phyloP scores from a whole-genome alignment of 2,797 vertebrate genomes.

The Myioborus melanocephalus region DNA sequence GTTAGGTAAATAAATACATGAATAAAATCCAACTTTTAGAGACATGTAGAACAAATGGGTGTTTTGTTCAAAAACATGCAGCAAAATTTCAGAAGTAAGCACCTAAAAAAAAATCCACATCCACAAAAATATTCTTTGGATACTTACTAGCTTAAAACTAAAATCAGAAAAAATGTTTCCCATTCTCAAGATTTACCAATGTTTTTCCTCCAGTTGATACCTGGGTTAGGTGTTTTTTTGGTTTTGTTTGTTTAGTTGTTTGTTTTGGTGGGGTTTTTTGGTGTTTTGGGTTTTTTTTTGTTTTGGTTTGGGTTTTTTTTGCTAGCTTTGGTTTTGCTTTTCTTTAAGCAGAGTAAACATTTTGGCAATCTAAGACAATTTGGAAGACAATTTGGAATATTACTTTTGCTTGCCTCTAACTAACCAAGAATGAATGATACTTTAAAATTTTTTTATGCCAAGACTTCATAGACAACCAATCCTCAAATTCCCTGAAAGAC shows the following conservation, averaged over 20 bases:
- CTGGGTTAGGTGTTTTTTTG: not conserved
- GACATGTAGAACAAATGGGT: not conserved
- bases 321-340: not conserved
- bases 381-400: not conserved
- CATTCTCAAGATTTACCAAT: not conserved
- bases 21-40: not conserved
- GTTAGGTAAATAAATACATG: not conserved
- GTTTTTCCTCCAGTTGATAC: not conserved
- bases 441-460: not conserved
- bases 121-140: not conserved
- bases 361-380: not conserved
- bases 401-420: not conserved
- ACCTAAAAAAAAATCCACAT: not conserved
- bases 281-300: not conserved
- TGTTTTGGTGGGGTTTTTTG: too few relatives aligned
- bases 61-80: not conserved
- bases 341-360: not conserved
- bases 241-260: not conserved
- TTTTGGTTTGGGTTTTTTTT: not conserved
- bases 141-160: not conserved
- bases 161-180: not conserved
- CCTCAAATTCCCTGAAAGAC: not conserved
- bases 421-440: not conserved
- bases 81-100: not conserved
- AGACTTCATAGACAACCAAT: not conserved